Base-by-base conservation (phyloP, 2,797 vertebrate species). In the Xenentodon cancila region DNA sequence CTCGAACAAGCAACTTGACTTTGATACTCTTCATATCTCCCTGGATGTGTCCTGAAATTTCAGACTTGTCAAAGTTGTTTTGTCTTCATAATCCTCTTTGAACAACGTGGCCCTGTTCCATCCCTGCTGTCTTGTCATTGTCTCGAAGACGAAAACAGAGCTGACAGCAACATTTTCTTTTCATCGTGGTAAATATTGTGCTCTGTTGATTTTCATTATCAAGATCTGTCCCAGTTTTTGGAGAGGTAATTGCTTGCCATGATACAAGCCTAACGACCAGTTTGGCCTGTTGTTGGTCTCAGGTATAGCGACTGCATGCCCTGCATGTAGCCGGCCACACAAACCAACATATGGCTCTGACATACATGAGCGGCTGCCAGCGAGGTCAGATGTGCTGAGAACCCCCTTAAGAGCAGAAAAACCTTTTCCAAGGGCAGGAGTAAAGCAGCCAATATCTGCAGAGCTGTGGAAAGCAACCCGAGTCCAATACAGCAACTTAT, bases 11-110 rank as follows among this genome's bases (percentile, higher is more conserved):
- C 86, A 80, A 67, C 82, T 71, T 46, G 68, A 77, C 89, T 89
- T 84, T 88, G 84, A 88, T 88, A 77, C 72, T 79, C 60, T 75
- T 79, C 76, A 54, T 75, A 64, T 88, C 85, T 90, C 89, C 64
- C 56, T 52, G 81, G 84, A 87, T 75, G 85, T 88, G 83, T 88
- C 85, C 85, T 90, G 79, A 83, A 87, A 90, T 89, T 85, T 86
- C 71, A 81, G 78, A 84, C 84, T 86, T 90, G 88, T 91, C 88
- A 88, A 64, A 75, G 80, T 82, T 88, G 84, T 89, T 90, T 88
- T 88, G 87, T 89, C 86, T 84, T 79, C 75, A 64, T 88, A 83
- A 89, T 91, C 85, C 80, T 87, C 80, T 84, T 84, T 86, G 77
- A 84, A 65, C 73, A 71, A 85, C 71, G 64, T 60, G 75, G 76